Evolutionary conservation across 2,113 vertebrate species (phyloP), one percentile per base, ranked within the genome.

Genomic region (Penelope pileata): DNA sequence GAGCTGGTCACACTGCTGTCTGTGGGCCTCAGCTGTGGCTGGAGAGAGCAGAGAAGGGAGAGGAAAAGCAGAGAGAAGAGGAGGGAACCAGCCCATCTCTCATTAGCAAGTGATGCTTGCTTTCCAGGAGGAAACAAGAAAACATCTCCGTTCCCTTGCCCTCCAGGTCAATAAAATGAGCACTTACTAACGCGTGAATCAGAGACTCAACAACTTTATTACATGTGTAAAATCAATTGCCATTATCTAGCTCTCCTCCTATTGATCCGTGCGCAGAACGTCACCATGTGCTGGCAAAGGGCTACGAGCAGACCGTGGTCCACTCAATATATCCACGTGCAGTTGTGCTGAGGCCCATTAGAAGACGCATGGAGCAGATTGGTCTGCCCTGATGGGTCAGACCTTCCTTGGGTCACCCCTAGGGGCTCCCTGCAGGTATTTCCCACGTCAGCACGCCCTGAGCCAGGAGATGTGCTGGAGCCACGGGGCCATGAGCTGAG

Each of bases 171-270:
- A 38, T 88, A 24, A 54, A 83, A 58, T 32, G 60, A 84, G 16
- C 50, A 5, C 73, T 54, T n/a, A 18, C 47, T 69, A 62, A 86
- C 19, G 89, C 84, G 43, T 24, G 60, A 79, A 84, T 73, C 68
- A n/a, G 88, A 88, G 48, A 54, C 73, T 81, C 14, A 3, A 83
- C 22, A 53, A 54, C 79, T 88, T 79, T 68, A 81, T 95, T 91
- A 72, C 91, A 80, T 2, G 4, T 67, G 66, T 88, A 32, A 89
- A 83, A 75, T 45, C 54, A 56, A 45, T 91, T 24, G n/a, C 83
- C 53, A 13, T 95, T 75, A 78, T 59, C 68, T 34, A 74, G 63
- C 69, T 10, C 81, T 48, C 14, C 56, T 78, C 36, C 13, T 22
- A 23, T 69, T 56, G 93, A 73, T 85, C 45, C 0, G 2, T 32